Evolutionary conservation across 2,797 vertebrate genomes (phyloP).

Genomic region (Ambastaia sidthimunki): DNA sequence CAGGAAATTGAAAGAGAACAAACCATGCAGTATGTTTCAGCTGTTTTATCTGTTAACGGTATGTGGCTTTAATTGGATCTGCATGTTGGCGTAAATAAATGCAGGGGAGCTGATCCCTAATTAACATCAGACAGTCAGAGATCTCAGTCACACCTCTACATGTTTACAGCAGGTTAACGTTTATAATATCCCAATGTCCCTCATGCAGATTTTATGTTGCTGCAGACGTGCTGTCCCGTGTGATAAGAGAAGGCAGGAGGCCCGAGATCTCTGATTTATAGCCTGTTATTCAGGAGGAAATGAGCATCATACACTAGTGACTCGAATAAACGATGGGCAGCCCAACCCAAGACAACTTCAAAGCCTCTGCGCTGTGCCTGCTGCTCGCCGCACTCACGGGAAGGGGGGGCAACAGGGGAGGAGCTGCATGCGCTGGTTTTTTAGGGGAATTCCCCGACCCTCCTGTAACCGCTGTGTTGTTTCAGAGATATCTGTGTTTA

Average conservation of each 20-base stretch:
- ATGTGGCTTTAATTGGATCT: constrained; percentile 9
- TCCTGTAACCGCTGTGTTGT: constrained; percentile 64
- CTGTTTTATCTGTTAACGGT: constrained; percentile 19
- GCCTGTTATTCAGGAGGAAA: constrained; percentile 74
- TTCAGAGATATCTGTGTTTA: constrained; percentile 64
- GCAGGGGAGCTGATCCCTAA: neutral
- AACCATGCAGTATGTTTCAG: neutral
- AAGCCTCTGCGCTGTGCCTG: constrained; percentile 29
- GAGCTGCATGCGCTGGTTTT: constrained; percentile 50
- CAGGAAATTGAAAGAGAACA: constrained; percentile 21
- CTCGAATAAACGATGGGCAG: constrained; percentile 69
- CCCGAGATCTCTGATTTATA: constrained; percentile 69
- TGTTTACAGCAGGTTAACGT: constrained; percentile 21
- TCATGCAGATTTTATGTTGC: constrained; percentile 9
- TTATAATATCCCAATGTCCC: constrained; percentile 25
- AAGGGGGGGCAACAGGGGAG: constrained; percentile 31
- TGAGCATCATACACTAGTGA: constrained; percentile 74
- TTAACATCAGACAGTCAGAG: constrained; percentile 15
- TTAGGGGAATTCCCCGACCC: constrained; percentile 71
- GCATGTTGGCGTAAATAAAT: neutral
- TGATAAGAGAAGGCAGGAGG: constrained; percentile 34
- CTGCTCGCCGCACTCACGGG: constrained; percentile 38
- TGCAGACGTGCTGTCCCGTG: neutral
- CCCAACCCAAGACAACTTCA: constrained; percentile 58
- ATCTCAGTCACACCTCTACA: constrained; percentile 2